These are phyloP conservation scores for Alfaro cultratus DNA, from an alignment of 2,797 vertebrate species.

Conservation along the genomic window DNA sequence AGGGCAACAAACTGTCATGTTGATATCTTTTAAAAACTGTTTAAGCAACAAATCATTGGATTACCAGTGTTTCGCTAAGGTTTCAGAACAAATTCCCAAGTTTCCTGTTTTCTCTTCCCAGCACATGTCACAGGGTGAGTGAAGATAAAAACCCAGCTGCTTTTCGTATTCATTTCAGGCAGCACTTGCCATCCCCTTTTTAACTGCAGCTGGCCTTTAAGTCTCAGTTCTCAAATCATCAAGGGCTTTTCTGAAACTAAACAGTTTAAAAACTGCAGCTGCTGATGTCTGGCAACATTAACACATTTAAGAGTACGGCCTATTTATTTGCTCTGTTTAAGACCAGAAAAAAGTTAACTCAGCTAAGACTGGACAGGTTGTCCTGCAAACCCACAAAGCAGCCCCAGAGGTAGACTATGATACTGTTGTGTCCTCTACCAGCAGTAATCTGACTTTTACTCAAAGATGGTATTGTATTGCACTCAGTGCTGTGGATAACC, in stretches of 20 bases:
- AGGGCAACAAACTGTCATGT: neutral
- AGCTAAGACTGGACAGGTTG: constrained; percentile 37
- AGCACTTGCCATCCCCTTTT: constrained; percentile 69
- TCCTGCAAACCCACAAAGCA: constrained; percentile 46
- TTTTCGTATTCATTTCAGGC: constrained; percentile 74
- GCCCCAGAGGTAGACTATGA: constrained; percentile 47
- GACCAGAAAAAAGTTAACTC: constrained; percentile 16
- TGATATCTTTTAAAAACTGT: constrained; percentile 1
- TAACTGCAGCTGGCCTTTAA: constrained; percentile 63
- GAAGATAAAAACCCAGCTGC: constrained; percentile 79
- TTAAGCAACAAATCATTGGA: constrained; percentile 62
- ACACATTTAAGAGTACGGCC: constrained; percentile 27
- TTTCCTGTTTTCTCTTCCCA: constrained; percentile 81
- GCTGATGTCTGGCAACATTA: constrained; percentile 42
- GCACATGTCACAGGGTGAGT: constrained; percentile 72
- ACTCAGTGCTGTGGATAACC: constrained; percentile 58
- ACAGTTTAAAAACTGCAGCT: constrained; percentile 54
- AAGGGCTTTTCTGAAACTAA: constrained; percentile 58
- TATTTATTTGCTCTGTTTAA: constrained; percentile 6
- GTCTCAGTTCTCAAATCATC: constrained; percentile 64
- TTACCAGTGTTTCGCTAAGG: constrained; percentile 46
- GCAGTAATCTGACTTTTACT: constrained; percentile 54
- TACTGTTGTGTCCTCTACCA: constrained; percentile 47
- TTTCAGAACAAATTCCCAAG: constrained; percentile 66
- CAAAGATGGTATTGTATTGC: constrained; percentile 77